phyloP scores from a whole-genome alignment of 2,113 vertebrate genomes.

The Hippocampus zosterae region DNA sequence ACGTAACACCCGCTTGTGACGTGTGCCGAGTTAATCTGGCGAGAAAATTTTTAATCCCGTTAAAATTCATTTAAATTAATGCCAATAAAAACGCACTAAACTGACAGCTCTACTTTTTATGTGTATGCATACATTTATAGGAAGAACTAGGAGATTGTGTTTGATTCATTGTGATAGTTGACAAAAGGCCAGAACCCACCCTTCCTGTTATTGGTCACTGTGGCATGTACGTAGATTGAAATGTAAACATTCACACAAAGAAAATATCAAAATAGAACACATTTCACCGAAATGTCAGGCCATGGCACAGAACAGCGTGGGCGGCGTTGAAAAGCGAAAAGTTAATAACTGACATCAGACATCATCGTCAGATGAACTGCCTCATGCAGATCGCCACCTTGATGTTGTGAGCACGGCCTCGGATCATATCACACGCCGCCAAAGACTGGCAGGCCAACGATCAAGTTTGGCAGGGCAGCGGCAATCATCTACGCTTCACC shows the following conservation, averaged over 20 bases:
- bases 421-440: slow-evolving; percentile 46
- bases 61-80: too few species aligned
- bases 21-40: too few species aligned
- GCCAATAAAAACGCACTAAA: too few species aligned
- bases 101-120: background rate
- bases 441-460: slow-evolving; percentile 43
- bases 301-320: slow-evolving; percentile 27
- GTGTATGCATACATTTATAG: background rate
- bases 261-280: slow-evolving; percentile 25
- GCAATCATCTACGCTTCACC: slow-evolving; percentile 50
- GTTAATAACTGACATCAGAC: slow-evolving; percentile 44
- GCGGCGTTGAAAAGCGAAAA: slow-evolving; percentile 24
- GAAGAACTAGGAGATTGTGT: background rate
- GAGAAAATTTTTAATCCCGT: too few species aligned
- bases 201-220: background rate
- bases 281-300: slow-evolving; percentile 37
- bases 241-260: slow-evolving; percentile 5
- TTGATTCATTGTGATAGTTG: background rate
- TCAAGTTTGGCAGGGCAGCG: slow-evolving; percentile 52
- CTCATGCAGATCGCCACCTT: background rate
- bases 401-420: slow-evolving; percentile 33
- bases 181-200: background rate
- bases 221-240: slow-evolving; percentile 1
- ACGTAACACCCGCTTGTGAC: too few species aligned
- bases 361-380: slow-evolving; percentile 40